Evolutionary conservation across 2,888 invertebrate genomes (phyloP).

Genomic region (Ophion slaviceki): DNA sequence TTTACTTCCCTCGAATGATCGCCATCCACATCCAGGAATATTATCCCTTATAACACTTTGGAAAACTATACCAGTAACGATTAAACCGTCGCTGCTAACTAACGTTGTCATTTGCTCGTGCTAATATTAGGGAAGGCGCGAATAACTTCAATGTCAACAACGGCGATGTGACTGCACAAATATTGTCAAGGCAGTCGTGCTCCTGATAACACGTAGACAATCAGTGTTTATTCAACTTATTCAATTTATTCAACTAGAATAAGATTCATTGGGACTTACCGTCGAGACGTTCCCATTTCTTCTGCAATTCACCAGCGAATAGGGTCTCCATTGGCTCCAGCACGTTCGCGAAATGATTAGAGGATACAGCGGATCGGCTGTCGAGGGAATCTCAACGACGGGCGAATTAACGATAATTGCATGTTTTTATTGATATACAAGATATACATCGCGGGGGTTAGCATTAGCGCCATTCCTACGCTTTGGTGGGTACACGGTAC

Average conservation of each 20-base stretch:
- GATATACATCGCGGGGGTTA: conserved; percentile 79
- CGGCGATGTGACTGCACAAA: background rate
- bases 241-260: too few species aligned
- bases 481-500: conserved; percentile 67
- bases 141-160: too few species aligned
- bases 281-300: background rate
- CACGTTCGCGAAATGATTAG: background rate
- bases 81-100: too few species aligned
- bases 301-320: background rate
- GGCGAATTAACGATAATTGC: conserved; percentile 76
- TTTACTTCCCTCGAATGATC: too few species aligned
- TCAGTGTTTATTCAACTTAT: too few species aligned
- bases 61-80: too few species aligned
- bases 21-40: too few species aligned
- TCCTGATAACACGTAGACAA: too few species aligned
- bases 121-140: too few species aligned
- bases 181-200: background rate
- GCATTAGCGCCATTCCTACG: conserved; percentile 74
- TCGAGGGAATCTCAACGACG: background rate
- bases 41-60: too few species aligned
- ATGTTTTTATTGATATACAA: conserved; percentile 80
- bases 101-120: too few species aligned
- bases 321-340: background rate
- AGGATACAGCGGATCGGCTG: background rate
- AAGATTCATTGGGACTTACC: background rate